Conservation (phyloP, 2,797 vertebrate species). For the Clarias laeviceps region DNA sequence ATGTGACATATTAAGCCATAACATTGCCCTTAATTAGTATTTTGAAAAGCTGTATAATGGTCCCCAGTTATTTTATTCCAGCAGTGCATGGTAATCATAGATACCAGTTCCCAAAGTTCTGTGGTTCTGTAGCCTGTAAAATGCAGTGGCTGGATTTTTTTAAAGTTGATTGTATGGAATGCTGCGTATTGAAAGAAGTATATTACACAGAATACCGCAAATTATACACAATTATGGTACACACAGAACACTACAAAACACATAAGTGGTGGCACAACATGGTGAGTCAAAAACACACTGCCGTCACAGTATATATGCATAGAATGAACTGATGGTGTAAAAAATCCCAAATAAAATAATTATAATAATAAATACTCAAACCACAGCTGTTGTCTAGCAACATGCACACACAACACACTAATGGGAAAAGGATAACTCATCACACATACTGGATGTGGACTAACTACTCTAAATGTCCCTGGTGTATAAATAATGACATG, state of each 20-base stretch:
- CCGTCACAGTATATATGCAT: not conserved
- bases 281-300: constrained; percentile 12
- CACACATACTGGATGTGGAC: not conserved
- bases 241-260: not conserved
- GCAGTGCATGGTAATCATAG: not conserved
- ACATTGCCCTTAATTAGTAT: not conserved
- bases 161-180: not conserved
- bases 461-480: not conserved
- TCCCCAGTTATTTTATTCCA: not conserved
- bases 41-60: not conserved
- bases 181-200: not conserved
- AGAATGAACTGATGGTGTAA: not conserved
- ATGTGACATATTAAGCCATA: too few species aligned
- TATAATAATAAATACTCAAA: not conserved
- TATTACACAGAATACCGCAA: constrained; percentile 8
- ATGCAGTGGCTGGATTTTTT: not conserved
- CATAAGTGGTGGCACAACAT: not conserved
- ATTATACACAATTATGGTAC: constrained; percentile 12
- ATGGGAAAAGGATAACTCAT: not conserved
- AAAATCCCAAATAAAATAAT: constrained; percentile 1
- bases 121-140: not conserved
- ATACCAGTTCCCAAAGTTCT: not conserved
- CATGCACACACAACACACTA: not conserved
- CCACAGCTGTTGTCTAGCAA: constrained; percentile 7
- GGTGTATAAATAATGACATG: not conserved